phyloP scores from a whole-genome alignment of 2,113 vertebrate genomes.

The Oreochromis tanganicae region DNA sequence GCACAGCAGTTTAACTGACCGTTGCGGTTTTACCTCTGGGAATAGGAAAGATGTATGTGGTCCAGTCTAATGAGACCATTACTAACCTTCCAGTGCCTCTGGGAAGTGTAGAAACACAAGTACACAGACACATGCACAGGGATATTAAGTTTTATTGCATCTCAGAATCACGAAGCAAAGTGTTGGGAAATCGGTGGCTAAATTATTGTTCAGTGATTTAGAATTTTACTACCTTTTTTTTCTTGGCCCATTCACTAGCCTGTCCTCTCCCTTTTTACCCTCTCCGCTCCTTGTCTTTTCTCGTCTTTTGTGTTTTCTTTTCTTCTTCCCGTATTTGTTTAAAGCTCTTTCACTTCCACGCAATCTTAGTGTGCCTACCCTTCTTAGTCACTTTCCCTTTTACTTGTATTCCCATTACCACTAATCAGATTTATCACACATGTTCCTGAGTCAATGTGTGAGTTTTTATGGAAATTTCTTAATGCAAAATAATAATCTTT shows the following conservation, averaged over 20 bases:
- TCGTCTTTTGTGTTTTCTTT: neutral
- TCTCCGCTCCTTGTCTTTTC: neutral
- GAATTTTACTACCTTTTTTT: neutral
- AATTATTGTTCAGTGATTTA: constrained; percentile 36
- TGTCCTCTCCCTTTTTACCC: neutral
- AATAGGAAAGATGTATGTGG: neutral
- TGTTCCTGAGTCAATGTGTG: neutral
- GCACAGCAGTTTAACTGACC: constrained; percentile 3
- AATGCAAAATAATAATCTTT: neutral
- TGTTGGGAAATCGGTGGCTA: constrained; percentile 4
- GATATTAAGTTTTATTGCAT: constrained; percentile 29
- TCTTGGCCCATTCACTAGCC: neutral
- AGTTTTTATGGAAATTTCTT: neutral
- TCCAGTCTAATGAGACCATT: constrained; percentile 49
- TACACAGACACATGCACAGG: neutral
- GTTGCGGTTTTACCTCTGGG: neutral
- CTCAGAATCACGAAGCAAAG: constrained; percentile 15
- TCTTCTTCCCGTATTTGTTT: neutral
- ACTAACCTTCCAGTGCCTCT: neutral
- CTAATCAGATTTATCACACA: neutral
- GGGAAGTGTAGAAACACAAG: constrained; percentile 8
- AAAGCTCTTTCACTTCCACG: neutral
- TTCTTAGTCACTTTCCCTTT: neutral
- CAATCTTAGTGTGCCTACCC: neutral
- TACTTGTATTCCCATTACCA: neutral